Evolutionary conservation across 2,888 invertebrate genomes (phyloP).

Genomic region (Drosophila siamana): DNA sequence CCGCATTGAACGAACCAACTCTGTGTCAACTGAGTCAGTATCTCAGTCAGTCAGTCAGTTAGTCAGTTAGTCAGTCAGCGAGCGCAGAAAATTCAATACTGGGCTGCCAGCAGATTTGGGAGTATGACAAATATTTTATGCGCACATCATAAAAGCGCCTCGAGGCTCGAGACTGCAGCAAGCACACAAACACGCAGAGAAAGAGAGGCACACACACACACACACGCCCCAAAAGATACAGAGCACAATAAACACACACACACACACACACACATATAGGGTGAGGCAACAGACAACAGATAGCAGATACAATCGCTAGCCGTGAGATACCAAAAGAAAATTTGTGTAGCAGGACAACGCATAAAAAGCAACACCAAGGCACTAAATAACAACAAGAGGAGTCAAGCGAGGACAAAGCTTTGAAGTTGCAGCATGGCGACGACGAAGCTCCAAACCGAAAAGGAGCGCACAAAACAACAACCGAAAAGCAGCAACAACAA

Average conservation of each 20-base stretch:
- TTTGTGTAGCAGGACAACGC: slow-evolving; percentile 58
- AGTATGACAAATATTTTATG: slow-evolving; percentile 78
- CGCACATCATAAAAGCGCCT: slow-evolving; percentile 78
- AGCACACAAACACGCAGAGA: slow-evolving; percentile 20
- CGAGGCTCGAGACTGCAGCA: slow-evolving; percentile 68
- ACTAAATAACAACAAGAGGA: slow-evolving; percentile 74
- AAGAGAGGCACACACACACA: slow-evolving; percentile 19
- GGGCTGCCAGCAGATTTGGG: slow-evolving; percentile 63
- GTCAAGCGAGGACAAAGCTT: slow-evolving; percentile 59
- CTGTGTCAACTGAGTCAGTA: slow-evolving; percentile 26
- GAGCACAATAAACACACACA: slow-evolving; percentile 30
- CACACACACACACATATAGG: no score
- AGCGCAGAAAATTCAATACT: slow-evolving; percentile 51
- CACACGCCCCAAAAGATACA: slow-evolving; percentile 48
- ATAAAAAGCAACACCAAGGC: slow-evolving; percentile 71
- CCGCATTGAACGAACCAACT: slow-evolving; percentile 38
- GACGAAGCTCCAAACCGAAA: slow-evolving; percentile 50
- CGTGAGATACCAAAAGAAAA: slow-evolving; percentile 62
- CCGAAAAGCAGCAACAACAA: slow-evolving; percentile 12
- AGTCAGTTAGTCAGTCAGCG: slow-evolving; percentile 30
- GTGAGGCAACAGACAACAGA: slow-evolving; percentile 35
- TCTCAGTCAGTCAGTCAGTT: slow-evolving; percentile 25
- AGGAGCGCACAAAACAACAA: slow-evolving; percentile 46
- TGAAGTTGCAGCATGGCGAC: slow-evolving; percentile 65
- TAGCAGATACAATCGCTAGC: slow-evolving; percentile 60